Conservation (phyloP, 2,888 invertebrate genomes). For the Drosophila putrida region DNA sequence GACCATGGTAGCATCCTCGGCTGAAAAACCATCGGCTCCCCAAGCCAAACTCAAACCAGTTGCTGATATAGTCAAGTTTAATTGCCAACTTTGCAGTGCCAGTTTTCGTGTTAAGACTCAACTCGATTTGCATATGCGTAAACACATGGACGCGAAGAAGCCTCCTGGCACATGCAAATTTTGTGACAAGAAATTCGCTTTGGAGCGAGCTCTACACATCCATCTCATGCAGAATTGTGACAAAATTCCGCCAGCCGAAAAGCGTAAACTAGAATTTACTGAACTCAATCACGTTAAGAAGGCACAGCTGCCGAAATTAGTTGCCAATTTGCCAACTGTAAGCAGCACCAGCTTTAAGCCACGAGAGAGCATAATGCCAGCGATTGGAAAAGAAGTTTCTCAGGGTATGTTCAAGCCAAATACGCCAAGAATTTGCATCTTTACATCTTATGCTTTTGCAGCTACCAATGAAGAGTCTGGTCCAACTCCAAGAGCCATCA, state of each 20-base stretch:
- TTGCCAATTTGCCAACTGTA: background rate
- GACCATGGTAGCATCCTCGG: background rate
- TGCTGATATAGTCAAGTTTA: conserved; percentile 17
- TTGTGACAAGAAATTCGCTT: conserved; percentile 83
- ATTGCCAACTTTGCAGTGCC: conserved; percentile 69
- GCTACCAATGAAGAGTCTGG: no score
- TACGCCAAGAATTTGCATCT: background rate
- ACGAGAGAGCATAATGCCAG: conserved; percentile 31
- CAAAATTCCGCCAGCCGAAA: conserved; percentile 83
- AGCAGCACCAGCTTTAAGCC: conserved; percentile 9
- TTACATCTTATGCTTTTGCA: background rate
- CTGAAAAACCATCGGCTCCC: background rate
- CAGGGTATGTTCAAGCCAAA: conserved; percentile 27
- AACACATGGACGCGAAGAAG: conserved; percentile 52
- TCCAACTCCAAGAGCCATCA: background rate
- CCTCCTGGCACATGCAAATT: conserved; percentile 71
- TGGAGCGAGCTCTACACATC: conserved; percentile 79
- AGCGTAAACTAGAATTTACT: conserved; percentile 79
- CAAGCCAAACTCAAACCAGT: conserved; percentile 3
- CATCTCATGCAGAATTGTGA: conserved; percentile 82
- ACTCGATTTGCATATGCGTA: conserved; percentile 74
- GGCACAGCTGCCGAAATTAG: conserved; percentile 74
- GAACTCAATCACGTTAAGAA: conserved; percentile 80
- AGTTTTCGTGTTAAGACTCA: conserved; percentile 69
- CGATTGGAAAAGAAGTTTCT: background rate